Percentiles rank a stretch among this genome's conserved stretches.
These are phyloP conservation scores for Pygmarrhopalites habei DNA, from an alignment of 1,140 invertebrate genomes.

Conservation along the genomic window DNA sequence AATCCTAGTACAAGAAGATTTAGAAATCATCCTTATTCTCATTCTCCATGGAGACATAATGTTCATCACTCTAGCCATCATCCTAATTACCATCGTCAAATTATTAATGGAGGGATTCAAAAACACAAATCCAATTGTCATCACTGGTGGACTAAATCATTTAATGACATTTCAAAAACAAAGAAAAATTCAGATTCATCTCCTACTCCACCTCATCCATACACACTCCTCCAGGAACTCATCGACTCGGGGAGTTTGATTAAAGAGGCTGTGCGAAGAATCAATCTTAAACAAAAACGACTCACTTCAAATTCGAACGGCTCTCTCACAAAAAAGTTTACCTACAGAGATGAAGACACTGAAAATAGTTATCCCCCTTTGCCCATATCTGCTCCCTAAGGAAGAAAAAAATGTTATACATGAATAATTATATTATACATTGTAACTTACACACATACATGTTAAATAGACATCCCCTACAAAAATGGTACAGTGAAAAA, in stretches of 20 bases:
- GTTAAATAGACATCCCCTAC: no score
- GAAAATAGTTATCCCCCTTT: conserved; percentile 28
- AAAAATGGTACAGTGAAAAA: no score
- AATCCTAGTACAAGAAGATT: conserved; percentile 13
- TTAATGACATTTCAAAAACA: conserved; percentile 16
- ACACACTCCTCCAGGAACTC: conserved; percentile 57
- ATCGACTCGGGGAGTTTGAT: conserved; percentile 59
- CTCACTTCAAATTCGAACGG: conserved; percentile 15
- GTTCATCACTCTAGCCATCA: conserved; percentile 15
- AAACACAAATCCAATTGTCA: conserved; percentile 13
- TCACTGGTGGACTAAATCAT: conserved; percentile 28
- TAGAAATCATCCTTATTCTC: conserved; percentile 27
- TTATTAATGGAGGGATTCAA: conserved; percentile 18
- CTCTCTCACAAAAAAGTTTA: conserved; percentile 15
- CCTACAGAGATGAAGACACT: conserved; percentile 22
- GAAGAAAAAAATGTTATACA: no score
- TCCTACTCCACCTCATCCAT: conserved; percentile 56
- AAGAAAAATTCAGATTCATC: conserved; percentile 4
- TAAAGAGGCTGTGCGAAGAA: conserved; percentile 59
- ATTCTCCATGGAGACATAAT: conserved; percentile 21
- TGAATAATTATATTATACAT: no score
- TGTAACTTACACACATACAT: no score
- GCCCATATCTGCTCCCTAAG: conserved; percentile 18
- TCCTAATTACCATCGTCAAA: conserved; percentile 3
- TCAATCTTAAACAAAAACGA: conserved; percentile 20